phyloP scores from a whole-genome alignment of 2,113 vertebrate species.

The Spea multiplicata region DNA sequence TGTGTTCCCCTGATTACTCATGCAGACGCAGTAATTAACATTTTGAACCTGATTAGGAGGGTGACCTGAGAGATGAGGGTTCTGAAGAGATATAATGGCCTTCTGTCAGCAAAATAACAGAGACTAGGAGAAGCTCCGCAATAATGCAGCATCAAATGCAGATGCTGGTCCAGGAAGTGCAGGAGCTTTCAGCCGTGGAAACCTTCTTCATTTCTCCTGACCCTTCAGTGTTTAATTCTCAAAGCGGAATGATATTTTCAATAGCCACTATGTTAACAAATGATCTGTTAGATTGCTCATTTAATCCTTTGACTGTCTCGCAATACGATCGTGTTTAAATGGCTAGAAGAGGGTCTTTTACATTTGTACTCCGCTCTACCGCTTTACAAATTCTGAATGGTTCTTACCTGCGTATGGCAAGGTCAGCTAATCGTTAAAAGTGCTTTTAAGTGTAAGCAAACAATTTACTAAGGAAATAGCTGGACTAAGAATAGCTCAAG shows the following conservation, averaged over 20 bases:
- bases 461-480: too few relatives aligned
- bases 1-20: constrained; percentile 70
- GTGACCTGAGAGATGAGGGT: constrained; percentile 62
- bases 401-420: too few relatives aligned
- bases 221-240: background rate
- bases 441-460: too few relatives aligned
- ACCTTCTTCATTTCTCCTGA: constrained; percentile 1
- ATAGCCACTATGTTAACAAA: background rate
- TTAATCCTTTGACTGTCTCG: background rate
- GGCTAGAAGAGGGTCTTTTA: background rate
- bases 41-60: constrained; percentile 81
- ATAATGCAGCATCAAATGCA: background rate
- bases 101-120: constrained; percentile 27
- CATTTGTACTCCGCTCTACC: background rate
- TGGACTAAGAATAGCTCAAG: too few relatives aligned
- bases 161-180: background rate
- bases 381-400: too few relatives aligned
- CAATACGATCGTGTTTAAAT: background rate
- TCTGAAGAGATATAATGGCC: constrained; percentile 26
- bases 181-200: background rate
- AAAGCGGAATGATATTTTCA: background rate
- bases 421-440: too few relatives aligned
- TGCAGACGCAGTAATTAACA: constrained; percentile 79
- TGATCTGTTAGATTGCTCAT: background rate
- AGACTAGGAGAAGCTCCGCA: constrained; percentile 6